These are phyloP conservation scores for Acanthococcus lagerstroemiae DNA, from an alignment of 2,888 invertebrate species.

Conservation along the genomic window DNA sequence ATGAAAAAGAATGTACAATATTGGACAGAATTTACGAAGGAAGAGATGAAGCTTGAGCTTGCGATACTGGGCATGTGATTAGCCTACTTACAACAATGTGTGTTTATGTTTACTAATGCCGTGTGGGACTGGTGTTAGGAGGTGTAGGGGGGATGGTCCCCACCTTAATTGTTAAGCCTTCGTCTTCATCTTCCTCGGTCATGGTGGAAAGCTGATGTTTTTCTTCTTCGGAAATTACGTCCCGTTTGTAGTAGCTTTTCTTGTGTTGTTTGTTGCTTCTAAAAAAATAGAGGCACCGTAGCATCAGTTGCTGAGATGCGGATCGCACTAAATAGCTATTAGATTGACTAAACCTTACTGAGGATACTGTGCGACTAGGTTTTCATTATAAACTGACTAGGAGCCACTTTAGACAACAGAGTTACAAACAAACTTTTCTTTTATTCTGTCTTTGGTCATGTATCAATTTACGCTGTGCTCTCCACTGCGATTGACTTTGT, in stretches of 20 bases:
- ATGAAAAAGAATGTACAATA: neutral
- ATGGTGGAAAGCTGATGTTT: constrained; percentile 65
- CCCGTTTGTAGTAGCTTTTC: constrained; percentile 60
- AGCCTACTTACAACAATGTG: constrained; percentile 25
- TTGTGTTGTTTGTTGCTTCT: constrained; percentile 44
- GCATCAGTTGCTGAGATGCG: too few relatives aligned
- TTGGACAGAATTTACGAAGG: neutral
- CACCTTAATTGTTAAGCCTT: constrained; percentile 52
- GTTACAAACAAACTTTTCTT: too few relatives aligned
- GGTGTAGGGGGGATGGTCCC: constrained; percentile 38
- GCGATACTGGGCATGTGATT: constrained; percentile 22
- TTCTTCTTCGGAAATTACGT: constrained; percentile 48
- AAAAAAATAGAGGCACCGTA: too few relatives aligned
- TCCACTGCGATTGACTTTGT: too few relatives aligned
- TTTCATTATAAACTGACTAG: too few relatives aligned
- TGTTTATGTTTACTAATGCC: constrained; percentile 25
- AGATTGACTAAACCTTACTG: too few relatives aligned
- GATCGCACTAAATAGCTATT: too few relatives aligned
- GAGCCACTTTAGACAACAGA: too few relatives aligned
- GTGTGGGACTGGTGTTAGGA: constrained; percentile 29
- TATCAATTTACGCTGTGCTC: too few relatives aligned
- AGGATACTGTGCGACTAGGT: too few relatives aligned
- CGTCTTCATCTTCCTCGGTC: constrained; percentile 74
- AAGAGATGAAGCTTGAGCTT: constrained; percentile 21
- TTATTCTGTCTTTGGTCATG: too few relatives aligned